Base-by-base conservation (phyloP, 2,888 invertebrate species). In the Sisyra nigra region DNA sequence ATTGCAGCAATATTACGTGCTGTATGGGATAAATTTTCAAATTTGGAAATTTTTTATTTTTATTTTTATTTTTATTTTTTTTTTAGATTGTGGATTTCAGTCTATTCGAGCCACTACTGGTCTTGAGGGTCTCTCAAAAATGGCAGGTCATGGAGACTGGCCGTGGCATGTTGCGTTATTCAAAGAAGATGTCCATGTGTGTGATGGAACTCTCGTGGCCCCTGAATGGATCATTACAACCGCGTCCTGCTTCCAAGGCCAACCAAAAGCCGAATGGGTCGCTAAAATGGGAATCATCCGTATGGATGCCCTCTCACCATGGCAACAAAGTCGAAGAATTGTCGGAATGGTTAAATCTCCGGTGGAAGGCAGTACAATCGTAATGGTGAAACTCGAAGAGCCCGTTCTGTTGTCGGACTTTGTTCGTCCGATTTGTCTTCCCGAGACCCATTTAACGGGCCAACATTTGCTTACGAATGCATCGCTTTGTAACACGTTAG, bases 161-260 rank as follows among this genome's bases (percentile, higher is more conserved):
- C 91, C 91, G n/a, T 91, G 91, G 89, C 80, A 87, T 57, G 84
- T 80, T 13, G 80, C 84, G 2, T 66, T 92, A 2, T 75, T 84
- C 54, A 79, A 87, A 52, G 78, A 87, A 54, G 81, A 86, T 50
- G 77, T 81, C 33, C 89, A 91, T 57, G 82, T 86, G 5, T 92
- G 91, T 57, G 91, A 92, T 59, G 89, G 84, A 2, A 84, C 86
- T 1, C 69, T 92, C 32, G 71, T 89, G 36, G 80, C 85, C 24
- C 69, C 77, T 3, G 76, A 79, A 45, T 91, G 91, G 89, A 72
- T 92, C 8, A 67, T 88, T 33, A 88, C 89, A 18, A 85, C 89
- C 0, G 80, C 85, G 8, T 83, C 86, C 4, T 92, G 91, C 56
- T 91, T 91, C 58, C 60, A 75, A 69, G 80, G 88, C 2, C 88